Base-by-base conservation (phyloP, 1,140 invertebrate species). In the Aradophagus sp. region DNA sequence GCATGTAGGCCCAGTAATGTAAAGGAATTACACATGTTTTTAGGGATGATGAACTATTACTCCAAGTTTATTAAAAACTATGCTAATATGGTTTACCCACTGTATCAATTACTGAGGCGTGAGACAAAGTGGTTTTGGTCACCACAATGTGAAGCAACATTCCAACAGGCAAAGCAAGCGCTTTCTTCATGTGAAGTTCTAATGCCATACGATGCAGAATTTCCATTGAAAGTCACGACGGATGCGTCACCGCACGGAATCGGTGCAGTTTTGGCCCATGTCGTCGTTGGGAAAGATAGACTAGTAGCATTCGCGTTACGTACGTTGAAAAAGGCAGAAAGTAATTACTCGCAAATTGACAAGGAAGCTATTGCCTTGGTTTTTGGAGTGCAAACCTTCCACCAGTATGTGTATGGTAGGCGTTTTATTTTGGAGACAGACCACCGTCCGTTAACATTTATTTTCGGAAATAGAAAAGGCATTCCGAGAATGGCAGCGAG, bases 281-380 rank as follows among this genome's bases (percentile, higher is more conserved):
- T 58, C 10, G 10, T 48, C 7, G 32, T 72, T 15, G 55, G 58
- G 12, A 16, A 7, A 35, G 74, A 73, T 11, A 44, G 36, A 32
- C 70, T 67, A 15, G 31, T 77, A 20, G 59, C 58, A 23, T 77
- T 65, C 32, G 65, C 44, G 12, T 76, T 62, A 11, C 47, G 59
- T 15, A 23, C 42, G 10, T 39, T 75, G 17, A 52, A 32, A 14
- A 50, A 48, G n/a, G 41, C 71, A 0, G 74, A 77, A 39, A 39
- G 4, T 23, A 67, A 70, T 39, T 76, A 76, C 39, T 66, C 71
- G 4, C 74, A 76, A 47, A 20, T 77, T 0, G 67, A 78, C 17
- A 69, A 50, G 23, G 70, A 78, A 45, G 68, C 65, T 1, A 47
- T 65, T 14, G 76, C 29, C 3, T 5, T 31, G 2, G 29, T 31